Base-by-base conservation (phyloP, 2,113 vertebrate species). In the Gyps fulvus region DNA sequence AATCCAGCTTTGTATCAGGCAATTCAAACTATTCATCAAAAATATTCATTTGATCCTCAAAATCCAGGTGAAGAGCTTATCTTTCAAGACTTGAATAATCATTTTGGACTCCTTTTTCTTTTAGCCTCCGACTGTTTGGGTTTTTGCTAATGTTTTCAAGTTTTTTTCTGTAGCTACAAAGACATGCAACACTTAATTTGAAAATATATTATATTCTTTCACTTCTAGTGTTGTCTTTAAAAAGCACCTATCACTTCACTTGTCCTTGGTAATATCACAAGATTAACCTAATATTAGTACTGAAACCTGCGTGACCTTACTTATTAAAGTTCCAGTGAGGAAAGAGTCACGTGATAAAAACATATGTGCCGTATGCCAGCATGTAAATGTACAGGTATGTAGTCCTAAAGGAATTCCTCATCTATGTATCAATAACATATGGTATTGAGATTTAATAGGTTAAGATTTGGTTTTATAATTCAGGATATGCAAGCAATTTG, bases 1-100 rank as follows among this genome's bases (percentile, higher is more conserved):
- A 96, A 97, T 96, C 96, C 95, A 94, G 95, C 84, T 96, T 97
- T 92, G 49, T n/a, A 95, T 88, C 62, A 88, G 54, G 36, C 78
- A 87, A 52, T 50, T 63, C 59, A 69, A 90, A 65, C 54, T 40
- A 57, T 61, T 90, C 9, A 90, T 83, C 36, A 90, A 93, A 94
- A 95, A 65, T 29, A 58, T 49, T 95, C 3, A 69, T 88, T 94
- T 91, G 77, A 92, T 96, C 80, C 74, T 91, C 67, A 94, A 96
- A 96, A 94, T 83, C 82, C 93, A 88, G 58, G 84, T 90, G 78
- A 79, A 83, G 16, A 83, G 70, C 78, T 96, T 91, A 93, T 72
- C 61, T 85, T 91, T 91, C 49, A 73, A 66, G 73, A 80, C 27
- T 3, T 49, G 13, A 66, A 29, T 69, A 76, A 85, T 74, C 9